Conservation (phyloP, 2,888 invertebrate species). For the Caenorhabditis macrosperma region DNA sequence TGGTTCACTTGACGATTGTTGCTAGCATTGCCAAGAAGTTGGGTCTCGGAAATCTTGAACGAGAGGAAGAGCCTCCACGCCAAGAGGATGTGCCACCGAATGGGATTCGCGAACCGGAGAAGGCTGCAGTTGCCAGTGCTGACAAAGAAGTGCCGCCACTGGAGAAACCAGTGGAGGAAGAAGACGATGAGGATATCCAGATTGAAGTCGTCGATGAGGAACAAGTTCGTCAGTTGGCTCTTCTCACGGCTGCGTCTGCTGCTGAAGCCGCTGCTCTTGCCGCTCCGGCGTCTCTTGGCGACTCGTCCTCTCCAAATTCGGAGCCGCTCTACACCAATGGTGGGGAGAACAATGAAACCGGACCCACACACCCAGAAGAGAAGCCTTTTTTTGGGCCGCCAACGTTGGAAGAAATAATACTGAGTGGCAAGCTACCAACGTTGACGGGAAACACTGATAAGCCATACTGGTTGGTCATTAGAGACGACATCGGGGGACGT, state of each 20-base stretch:
- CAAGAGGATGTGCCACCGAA: background rate
- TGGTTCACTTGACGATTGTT: constrained; percentile 33
- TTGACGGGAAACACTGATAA: constrained; percentile 41
- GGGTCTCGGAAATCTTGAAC: constrained; percentile 1
- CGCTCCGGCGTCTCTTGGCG: background rate
- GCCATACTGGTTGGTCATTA: constrained; percentile 59
- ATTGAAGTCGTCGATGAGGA: constrained; percentile 43
- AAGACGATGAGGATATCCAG: constrained; percentile 33
- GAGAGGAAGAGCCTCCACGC: background rate
- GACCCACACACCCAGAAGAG: background rate
- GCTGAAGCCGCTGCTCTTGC: background rate
- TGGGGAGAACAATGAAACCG: background rate
- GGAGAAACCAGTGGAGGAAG: constrained; percentile 13
- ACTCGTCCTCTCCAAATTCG: background rate
- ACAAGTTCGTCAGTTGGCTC: constrained; percentile 3
- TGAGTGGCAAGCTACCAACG: background rate
- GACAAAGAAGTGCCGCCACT: background rate
- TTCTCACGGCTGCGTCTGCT: background rate
- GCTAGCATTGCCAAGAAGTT: constrained; percentile 14
- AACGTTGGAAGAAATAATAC: background rate
- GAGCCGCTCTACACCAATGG: background rate
- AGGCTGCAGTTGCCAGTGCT: constrained; percentile 3
- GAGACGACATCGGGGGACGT: constrained; percentile 53
- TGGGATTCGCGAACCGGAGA: no score
- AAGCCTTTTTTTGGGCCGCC: background rate